A percentile compares a stretch with the other conserved stretches of the same genome.
These are phyloP conservation scores for Taeniopygia guttata DNA, from an alignment of 2,797 vertebrate species.

Conservation along the genomic window DNA sequence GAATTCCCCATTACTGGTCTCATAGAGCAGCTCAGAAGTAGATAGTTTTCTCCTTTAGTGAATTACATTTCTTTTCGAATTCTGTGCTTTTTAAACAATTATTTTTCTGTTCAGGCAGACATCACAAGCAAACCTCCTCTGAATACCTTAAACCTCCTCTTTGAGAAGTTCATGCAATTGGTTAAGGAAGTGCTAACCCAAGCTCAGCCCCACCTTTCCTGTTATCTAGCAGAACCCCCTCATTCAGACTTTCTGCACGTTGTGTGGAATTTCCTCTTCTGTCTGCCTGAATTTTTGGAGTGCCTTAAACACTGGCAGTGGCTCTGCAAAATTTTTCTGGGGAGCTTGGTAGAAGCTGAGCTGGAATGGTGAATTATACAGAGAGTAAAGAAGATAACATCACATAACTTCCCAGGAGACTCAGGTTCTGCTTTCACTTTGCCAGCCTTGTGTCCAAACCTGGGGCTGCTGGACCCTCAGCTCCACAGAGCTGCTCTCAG, in stretches of 20 bases:
- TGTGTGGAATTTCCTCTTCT: conserved; percentile 47
- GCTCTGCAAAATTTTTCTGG: neutral
- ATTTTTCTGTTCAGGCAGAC: neutral
- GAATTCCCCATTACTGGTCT: neutral
- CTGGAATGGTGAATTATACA: neutral
- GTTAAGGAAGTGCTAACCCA: neutral
- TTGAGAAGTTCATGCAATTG: neutral
- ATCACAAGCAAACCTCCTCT: neutral
- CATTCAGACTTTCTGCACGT: neutral
- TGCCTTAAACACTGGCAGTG: conserved; percentile 11
- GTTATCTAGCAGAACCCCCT: conserved; percentile 14
- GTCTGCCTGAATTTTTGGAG: conserved; percentile 47
- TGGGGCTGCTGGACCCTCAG: neutral
- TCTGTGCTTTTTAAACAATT: neutral
- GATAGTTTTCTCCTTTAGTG: neutral
- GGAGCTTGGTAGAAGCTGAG: neutral
- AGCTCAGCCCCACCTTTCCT: neutral
- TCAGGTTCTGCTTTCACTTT: neutral
- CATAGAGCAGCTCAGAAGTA: neutral
- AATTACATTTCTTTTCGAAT: neutral
- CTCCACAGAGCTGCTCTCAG: neutral
- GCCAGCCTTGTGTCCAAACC: neutral
- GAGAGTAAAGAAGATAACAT: neutral
- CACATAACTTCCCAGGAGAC: neutral
- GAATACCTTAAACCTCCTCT: neutral